Evolutionary conservation across 2,888 invertebrate species (phyloP).

Genomic region (Tachina fera): DNA sequence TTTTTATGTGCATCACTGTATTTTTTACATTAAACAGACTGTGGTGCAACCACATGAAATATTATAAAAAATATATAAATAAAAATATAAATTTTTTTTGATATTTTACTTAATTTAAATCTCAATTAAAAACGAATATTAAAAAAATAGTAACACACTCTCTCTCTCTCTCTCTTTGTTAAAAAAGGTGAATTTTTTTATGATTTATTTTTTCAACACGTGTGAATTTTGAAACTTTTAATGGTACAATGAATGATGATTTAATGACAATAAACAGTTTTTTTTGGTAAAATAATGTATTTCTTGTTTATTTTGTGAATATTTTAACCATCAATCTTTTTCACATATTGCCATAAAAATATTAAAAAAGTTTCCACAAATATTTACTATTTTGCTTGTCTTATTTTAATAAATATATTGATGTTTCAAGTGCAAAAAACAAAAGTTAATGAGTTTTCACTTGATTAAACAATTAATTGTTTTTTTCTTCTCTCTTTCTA

Average conservation of each 20-base stretch:
- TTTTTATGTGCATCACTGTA: not conserved
- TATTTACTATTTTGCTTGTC: slow-evolving; percentile 8
- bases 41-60: not conserved
- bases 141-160: not conserved
- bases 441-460: slow-evolving; percentile 18
- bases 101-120: slow-evolving; percentile 12
- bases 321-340: slow-evolving; percentile 39
- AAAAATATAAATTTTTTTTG: not conserved
- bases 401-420: slow-evolving; percentile 4
- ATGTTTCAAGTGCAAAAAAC: slow-evolving; percentile 23
- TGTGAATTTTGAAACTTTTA: slow-evolving; percentile 7
- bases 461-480: slow-evolving; percentile 4
- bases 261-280: slow-evolving; percentile 14
- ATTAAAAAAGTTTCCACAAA: not conserved
- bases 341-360: slow-evolving; percentile 48
- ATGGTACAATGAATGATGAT: slow-evolving; percentile 8
- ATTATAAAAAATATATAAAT: not conserved
- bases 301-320: not conserved
- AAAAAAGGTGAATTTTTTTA: slow-evolving; percentile 5
- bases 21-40: not conserved
- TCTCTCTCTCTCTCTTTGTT: not conserved
- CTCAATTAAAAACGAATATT: slow-evolving; percentile 59
- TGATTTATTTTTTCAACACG: slow-evolving; percentile 26
- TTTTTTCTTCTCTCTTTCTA: not conserved
- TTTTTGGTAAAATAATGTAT: not conserved